Base-by-base conservation (phyloP, 1,140 invertebrate genomes). In the Camponotus pennsylvanicus region DNA sequence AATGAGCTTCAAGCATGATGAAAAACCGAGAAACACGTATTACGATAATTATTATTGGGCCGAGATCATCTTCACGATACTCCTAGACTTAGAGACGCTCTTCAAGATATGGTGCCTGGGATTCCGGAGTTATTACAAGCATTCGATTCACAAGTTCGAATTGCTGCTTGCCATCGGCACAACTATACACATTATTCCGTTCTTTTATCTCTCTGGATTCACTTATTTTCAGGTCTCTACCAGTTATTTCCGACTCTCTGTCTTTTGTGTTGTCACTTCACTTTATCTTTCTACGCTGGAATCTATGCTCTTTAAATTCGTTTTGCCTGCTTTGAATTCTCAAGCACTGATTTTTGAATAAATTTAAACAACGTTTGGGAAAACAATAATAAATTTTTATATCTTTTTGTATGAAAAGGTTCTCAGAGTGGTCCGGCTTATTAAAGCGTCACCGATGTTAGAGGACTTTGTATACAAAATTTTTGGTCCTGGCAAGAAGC, bases 401-500 rank as follows among this genome's bases (percentile, higher is more conserved):
- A 42, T 61, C 61, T 78, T 67, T 40, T 21, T 64, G 64, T 84
- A 2, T 3, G 37, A 63, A 59, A 93, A 98, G 98, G 99, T 99
- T 55, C 95, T 99, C 45, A 96, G 99, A 63, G 97, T 99, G 63
- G 98, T 99, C 7, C 96, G 99, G 70, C 95, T 99, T 0, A 99
- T 99, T 32, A 99, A 99, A 96, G 99, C 99, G 0, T 99, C 99
- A 0, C 99, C 99, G 18, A 97, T 99, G 96, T 95, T 99, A 66
- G 99, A 99, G 95, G 99, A 99, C 89, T 99, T 99, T 95, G 99
- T 99, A 6, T 99, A 99, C 94, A 99, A 99, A 96, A 99, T 99
- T 90, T 99, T 99, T 95, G 99, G 99, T 2, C 99, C 99, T 0
- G 99, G 99, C 40, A 99, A 99, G 95, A 99, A 99, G 95, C 95